Evolutionary conservation across 53 echinoderm and acorn worm genomes (phyloP), one percentile per base, ranked within the genome.

Genomic region (Holothuria scabra): DNA sequence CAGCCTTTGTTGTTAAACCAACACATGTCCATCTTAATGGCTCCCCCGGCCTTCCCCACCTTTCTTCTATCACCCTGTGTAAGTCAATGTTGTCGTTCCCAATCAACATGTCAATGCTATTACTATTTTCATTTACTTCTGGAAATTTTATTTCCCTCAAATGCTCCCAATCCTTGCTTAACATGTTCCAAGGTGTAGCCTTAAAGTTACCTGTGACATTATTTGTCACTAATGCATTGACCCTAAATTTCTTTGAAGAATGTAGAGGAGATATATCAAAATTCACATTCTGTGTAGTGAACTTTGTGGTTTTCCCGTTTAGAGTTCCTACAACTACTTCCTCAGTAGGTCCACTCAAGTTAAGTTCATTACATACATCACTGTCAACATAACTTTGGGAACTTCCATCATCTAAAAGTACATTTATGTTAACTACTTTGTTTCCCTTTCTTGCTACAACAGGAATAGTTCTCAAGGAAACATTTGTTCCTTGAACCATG

Each of bases 311-410:
- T 5, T 80, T 80, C 37, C 81, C 81, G 3, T 65, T 59, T 18
- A 80, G 62, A 28, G 81, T 80, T 65, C 26, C 24, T 32, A 80
- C 81, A 29, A 62, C 21, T 28, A 80, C 79, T 62, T 80, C 81
- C 24, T 74, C 48, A 7, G 44, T 74, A 44, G 74, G 74, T 19
- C 74, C 74, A 74, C 24, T 18, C 48, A 74, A 74, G 28, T 28
- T 20, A 31, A 80, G 57, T 56, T 52, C 80, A 56, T 12, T 56
- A 52, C 56, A 60, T 86, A 86, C 80, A 62, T 86, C 81, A 46
- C 80, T 86, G 82, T 86, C 82, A 82, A 81, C 82, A 81, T 79
- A 80, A 63, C 80, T 83, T 86, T 79, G 81, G 12, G 84, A 41
- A 67, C 84, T 83, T 55, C 84, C 84, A 83, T 83, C 67, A 83